Evolutionary conservation across 2,888 invertebrate genomes (phyloP).

Genomic region (Pyrrhia umbra): DNA sequence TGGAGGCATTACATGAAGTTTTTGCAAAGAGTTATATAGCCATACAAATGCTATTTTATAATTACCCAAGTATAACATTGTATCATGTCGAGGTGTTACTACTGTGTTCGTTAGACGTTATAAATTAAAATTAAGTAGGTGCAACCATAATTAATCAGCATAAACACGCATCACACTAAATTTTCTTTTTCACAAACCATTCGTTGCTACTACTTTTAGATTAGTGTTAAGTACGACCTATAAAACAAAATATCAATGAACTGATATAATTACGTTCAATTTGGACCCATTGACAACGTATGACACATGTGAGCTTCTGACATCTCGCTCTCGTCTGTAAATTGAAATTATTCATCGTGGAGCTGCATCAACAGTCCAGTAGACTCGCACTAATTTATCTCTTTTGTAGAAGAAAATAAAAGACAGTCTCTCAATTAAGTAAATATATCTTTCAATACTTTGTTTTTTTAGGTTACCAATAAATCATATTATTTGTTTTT

Average conservation of each 20-base stretch:
- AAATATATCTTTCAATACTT: no score
- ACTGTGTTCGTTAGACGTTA: conserved; percentile 13
- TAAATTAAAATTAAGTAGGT: conserved; percentile 6
- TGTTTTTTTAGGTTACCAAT: no score
- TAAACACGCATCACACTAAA: not conserved
- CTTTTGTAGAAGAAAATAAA: conserved; percentile 23
- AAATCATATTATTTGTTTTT: no score
- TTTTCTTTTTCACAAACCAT: conserved; percentile 10
- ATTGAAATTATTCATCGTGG: conserved; percentile 32
- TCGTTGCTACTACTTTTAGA: conserved; percentile 4
- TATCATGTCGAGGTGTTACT: conserved; percentile 14
- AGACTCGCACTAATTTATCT: conserved; percentile 15
- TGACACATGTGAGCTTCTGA: conserved; percentile 8
- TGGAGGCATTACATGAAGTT: conserved; percentile 14
- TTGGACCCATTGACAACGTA: conserved; percentile 32
- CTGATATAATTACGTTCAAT: conserved; percentile 34
- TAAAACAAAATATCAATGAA: conserved; percentile 15
- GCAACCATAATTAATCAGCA: conserved; percentile 5
- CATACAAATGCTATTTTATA: conserved; percentile 29
- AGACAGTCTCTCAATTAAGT: no score
- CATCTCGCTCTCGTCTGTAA: conserved; percentile 8
- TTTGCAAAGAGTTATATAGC: conserved; percentile 16
- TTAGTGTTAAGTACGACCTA: not conserved
- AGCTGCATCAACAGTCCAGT: conserved; percentile 23
- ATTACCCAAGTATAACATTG: conserved; percentile 18